phyloP scores from a whole-genome alignment of 2,113 vertebrate species.

The Dasypus novemcinctus region DNA sequence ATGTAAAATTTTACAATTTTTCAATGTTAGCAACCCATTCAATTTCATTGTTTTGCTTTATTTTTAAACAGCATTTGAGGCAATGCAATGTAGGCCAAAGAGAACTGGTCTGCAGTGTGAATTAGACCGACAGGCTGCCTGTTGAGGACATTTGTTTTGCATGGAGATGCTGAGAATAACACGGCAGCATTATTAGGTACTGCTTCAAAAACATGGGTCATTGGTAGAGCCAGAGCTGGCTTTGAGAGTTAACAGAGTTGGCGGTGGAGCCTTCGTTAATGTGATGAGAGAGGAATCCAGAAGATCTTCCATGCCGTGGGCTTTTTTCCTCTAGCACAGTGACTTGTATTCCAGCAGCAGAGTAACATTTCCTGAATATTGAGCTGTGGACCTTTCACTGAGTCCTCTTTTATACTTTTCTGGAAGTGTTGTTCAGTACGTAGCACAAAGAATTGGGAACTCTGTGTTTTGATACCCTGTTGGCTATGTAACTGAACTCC shows the following conservation, averaged over 20 bases:
- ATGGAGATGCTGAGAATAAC: not conserved
- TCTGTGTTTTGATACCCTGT: not conserved
- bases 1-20: not conserved
- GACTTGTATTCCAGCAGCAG: not conserved
- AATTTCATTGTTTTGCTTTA: not conserved
- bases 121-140: not conserved
- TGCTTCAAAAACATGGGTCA: fast-evolving
- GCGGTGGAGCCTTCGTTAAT: not conserved
- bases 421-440: not conserved
- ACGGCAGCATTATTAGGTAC: not conserved
- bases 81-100: not conserved
- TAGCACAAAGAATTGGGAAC: not conserved
- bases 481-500: not conserved
- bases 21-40: not conserved
- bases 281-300: not conserved
- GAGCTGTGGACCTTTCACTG: not conserved
- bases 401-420: not conserved
- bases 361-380: not conserved
- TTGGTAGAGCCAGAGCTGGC: not conserved
- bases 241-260: too few relatives aligned
- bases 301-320: not conserved
- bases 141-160: not conserved
- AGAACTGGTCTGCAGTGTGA: not conserved
- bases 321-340: not conserved
- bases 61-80: not conserved